These are phyloP conservation scores for Trichomycterus rosablanca DNA, from an alignment of 2,113 vertebrate genomes.

Conservation along the genomic window DNA sequence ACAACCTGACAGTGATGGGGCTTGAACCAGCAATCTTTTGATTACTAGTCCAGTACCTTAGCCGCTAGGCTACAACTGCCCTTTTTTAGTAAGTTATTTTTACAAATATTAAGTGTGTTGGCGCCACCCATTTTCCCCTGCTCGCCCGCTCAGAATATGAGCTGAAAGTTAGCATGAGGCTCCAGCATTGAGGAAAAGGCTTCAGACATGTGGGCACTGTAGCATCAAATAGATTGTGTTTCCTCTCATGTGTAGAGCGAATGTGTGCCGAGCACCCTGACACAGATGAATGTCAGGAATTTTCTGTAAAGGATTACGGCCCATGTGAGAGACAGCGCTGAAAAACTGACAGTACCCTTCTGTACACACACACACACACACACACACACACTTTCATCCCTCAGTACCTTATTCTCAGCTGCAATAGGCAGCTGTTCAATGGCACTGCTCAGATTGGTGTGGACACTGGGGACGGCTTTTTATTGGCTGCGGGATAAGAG, in stretches of 20 bases:
- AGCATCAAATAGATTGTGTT: constrained; percentile 77
- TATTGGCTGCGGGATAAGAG: constrained; percentile 66
- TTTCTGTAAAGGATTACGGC: constrained; percentile 68
- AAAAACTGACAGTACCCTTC: constrained; percentile 54
- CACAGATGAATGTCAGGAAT: constrained; percentile 74
- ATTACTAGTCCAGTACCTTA: no score
- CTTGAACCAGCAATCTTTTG: no score
- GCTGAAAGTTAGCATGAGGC: constrained; percentile 68
- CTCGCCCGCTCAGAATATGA: constrained; percentile 65
- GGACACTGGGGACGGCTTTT: constrained; percentile 56
- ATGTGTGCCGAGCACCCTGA: constrained; percentile 66
- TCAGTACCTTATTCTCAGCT: constrained; percentile 10
- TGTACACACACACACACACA: constrained; percentile 47
- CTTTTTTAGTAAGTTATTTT: no score
- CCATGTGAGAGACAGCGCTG: constrained; percentile 65
- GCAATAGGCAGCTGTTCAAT: constrained; percentile 53
- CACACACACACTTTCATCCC: constrained; percentile 47
- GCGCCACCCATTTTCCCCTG: constrained; percentile 34
- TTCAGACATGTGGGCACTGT: constrained; percentile 68
- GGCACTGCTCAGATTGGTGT: constrained; percentile 50
- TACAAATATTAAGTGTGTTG: constrained; percentile 59
- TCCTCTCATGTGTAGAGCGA: constrained; percentile 72
- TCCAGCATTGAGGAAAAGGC: constrained; percentile 58
- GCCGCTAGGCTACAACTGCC: no score
- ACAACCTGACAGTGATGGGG: no score